Evolutionary conservation across 2,888 invertebrate genomes (phyloP), one percentile per base, ranked within the genome.

Genomic region (Yponomeuta cagnagella): DNA sequence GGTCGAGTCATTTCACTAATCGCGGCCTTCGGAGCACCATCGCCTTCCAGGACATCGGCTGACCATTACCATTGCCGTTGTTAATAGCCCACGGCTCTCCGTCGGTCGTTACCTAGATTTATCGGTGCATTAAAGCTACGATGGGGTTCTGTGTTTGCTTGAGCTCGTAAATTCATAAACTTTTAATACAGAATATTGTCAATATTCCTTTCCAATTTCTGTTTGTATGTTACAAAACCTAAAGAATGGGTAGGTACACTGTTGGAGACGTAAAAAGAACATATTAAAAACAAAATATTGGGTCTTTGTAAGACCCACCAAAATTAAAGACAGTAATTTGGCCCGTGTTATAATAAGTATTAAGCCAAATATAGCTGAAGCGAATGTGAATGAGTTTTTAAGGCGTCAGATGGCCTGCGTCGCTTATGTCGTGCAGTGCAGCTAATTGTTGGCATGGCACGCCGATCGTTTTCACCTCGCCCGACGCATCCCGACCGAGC

Each of bases 1-100:
- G 79, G 75, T 76, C 74, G 81, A 77, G 84, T 89, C 91, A 91
- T 91, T 92, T 92, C 91, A 90, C 91, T 80, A 78, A 71, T 68
- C 72, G 76, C 82, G 87, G 87, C 91, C 91, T 92, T 91, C 91
- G 87, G 83, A 75, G 33, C 67, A 70, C 76, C 73, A 78, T 72
- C 79, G 52, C 52, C 52, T 78, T 77, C 80, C 80, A 78, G 77
- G 75, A 79, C 84, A 82, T 82, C 85, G 73, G 74, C 81, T 87
- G 90, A 85, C 90, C 90, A 88, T 88, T 89, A 89, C 85, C 82
- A 80, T 82, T 82, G 81, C 83, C 77, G 82, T 83, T 82, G 83
- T 87, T 90, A 88, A 89, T 88, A 86, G 86, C 85, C 87, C 52
- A 83, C 85, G 85, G 89, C 63, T 89, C 89, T 88, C 86, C 87